A percentile compares a stretch with the other conserved stretches of the same genome.
These are phyloP conservation scores for Arremon aurantiirostris DNA, from an alignment of 2,797 vertebrate species.

Conservation along the genomic window DNA sequence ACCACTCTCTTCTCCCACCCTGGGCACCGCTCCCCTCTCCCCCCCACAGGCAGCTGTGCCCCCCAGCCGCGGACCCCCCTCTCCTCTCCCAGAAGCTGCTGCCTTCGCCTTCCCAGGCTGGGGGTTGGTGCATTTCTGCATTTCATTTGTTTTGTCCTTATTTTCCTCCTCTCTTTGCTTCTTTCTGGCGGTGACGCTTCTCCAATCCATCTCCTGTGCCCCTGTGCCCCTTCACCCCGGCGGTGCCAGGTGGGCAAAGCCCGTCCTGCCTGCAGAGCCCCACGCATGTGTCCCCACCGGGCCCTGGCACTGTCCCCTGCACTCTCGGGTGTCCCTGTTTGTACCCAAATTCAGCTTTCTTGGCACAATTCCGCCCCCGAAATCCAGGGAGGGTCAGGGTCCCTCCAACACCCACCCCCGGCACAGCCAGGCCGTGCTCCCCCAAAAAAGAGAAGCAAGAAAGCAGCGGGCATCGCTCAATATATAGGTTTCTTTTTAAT, in stretches of 20 bases:
- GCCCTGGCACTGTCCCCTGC: too few species aligned
- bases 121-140: not conserved
- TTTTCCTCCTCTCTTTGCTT: not conserved
- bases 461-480: not conserved
- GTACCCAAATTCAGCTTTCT: not conserved
- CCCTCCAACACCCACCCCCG: not conserved
- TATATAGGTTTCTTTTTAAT: slow-evolving; percentile 28
- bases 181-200: not conserved
- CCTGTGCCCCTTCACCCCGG: not conserved
- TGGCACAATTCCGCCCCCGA: not conserved
- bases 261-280: not conserved
- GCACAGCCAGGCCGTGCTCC: not conserved
- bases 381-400: not conserved
- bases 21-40: too few species aligned
- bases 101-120: not conserved
- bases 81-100: not conserved
- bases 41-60: not conserved
- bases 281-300: not conserved
- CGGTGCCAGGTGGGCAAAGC: not conserved
- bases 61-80: not conserved
- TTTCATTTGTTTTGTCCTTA: not conserved
- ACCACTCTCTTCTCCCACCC: too few species aligned
- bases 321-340: fast-evolving
- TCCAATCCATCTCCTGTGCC: not conserved
- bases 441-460: not conserved